Base-by-base conservation (phyloP, 2,113 vertebrate genomes). In the Monopterus albus region DNA sequence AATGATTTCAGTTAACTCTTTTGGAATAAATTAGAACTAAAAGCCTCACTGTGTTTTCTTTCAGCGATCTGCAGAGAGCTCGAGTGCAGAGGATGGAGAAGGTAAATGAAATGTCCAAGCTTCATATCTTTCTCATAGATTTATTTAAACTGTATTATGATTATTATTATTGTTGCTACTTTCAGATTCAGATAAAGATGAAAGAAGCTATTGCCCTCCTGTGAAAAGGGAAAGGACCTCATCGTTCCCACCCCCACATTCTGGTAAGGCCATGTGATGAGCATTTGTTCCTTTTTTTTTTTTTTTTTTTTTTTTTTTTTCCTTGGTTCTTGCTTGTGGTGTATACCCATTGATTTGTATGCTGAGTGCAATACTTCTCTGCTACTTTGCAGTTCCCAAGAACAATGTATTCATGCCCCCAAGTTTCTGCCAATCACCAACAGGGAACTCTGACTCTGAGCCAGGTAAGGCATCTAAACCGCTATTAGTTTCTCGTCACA, bases 351-450 rank as follows among this genome's bases (percentile, higher is more conserved):
- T 81, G 71, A 82, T 89, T 90, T 85, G 81, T 89, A 88, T 89
- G 65, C 79, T 78, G 71, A 88, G 64, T 75, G 68, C 81, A 63
- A 29, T 78, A 75, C 49, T 59, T 84, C 56, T 89, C 61, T 26
- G 83, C 66, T 83, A 80, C 66, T 75, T 81, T 85, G 52, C 93
- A 98, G 96, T 95, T 90, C 93, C 95, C 84, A 98, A 97, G 93
- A 98, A 96, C 94, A 98, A 98, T 90, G 96, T 98, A 75, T 97
- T 97, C 86, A 96, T 97, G 96, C 96, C 96, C 73, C 95, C 96
- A 79, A 96, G 94, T 92, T 95, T 98, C 92, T 97, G 95, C 83
- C 95, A 97, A 86, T 95, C 96, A 43, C 96, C 96, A 17, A 90
- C 96, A 67, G 95, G 95, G 89, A 97, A 96, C 90, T 97, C 96